phyloP scores from a whole-genome alignment of 1,140 invertebrate species.

The Solen grandis region DNA sequence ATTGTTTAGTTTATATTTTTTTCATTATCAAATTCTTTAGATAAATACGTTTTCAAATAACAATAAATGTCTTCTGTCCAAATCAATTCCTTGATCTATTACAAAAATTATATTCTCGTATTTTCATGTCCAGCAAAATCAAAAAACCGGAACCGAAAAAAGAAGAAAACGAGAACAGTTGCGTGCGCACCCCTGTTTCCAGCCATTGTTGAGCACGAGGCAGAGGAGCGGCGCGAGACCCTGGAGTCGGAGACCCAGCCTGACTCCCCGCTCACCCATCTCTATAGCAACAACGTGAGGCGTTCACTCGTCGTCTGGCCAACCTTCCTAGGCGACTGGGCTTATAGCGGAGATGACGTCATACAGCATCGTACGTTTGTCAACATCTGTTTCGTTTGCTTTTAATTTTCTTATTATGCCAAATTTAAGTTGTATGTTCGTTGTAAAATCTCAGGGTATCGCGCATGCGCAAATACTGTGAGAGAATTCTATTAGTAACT shows the following conservation, averaged over 20 bases:
- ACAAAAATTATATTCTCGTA: not conserved
- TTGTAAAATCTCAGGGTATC: not conserved
- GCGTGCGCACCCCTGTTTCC: conserved; percentile 37
- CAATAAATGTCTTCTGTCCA: too few species aligned
- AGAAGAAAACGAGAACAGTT: conserved; percentile 15
- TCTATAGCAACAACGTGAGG: conserved; percentile 42
- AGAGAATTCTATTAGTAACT: not conserved
- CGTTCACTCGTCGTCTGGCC: conserved; percentile 34
- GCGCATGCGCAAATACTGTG: not conserved
- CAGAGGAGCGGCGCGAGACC: conserved; percentile 34
- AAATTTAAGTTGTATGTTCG: not conserved
- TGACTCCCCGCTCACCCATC: conserved; percentile 49
- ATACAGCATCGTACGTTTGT: conserved; percentile 30
- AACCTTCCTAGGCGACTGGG: conserved; percentile 48
- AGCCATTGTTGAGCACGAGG: conserved; percentile 46
- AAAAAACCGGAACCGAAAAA: conserved; percentile 43
- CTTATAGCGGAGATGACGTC: conserved; percentile 26
- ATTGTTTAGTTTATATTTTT: too few species aligned
- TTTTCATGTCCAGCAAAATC: conserved; percentile 25
- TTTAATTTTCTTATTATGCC: not conserved
- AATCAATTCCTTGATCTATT: too few species aligned
- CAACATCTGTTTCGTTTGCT: not conserved
- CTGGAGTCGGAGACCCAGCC: conserved; percentile 33
- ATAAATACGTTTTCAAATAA: too few species aligned
- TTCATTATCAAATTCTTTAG: too few species aligned